These are phyloP conservation scores for Phortica magna DNA, from an alignment of 2,888 invertebrate species.

Conservation along the genomic window DNA sequence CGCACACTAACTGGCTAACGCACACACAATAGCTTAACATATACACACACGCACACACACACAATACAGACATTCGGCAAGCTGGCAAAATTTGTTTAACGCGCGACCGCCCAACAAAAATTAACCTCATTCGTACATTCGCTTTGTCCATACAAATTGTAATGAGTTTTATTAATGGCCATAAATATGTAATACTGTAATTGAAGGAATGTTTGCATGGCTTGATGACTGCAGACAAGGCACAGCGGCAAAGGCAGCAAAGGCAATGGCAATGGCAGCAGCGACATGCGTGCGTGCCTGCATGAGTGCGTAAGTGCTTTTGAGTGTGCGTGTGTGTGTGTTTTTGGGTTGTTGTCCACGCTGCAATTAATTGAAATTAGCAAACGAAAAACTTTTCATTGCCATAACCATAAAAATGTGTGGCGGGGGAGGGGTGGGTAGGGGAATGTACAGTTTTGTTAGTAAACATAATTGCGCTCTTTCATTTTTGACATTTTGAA, in stretches of 20 bases:
- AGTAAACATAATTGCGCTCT: no score
- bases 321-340: background rate
- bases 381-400: no score
- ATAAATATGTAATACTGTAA: slow-evolving; percentile 23
- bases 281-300: background rate
- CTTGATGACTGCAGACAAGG: background rate
- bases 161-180: slow-evolving; percentile 28
- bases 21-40: background rate
- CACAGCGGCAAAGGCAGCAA: background rate
- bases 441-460: no score
- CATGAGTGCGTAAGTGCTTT: background rate
- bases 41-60: background rate
- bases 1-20: background rate
- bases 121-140: background rate
- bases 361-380: no score
- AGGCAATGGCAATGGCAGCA: background rate
- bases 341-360: background rate
- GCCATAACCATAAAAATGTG: no score
- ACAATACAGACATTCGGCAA: no score
- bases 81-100: background rate
- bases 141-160: slow-evolving; percentile 17
- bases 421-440: no score
- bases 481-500: no score
- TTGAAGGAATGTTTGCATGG: slow-evolving; percentile 6
- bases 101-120: slow-evolving; percentile 1